phyloP scores from a whole-genome alignment of 2,888 invertebrate species.

The Litoditis marina region DNA sequence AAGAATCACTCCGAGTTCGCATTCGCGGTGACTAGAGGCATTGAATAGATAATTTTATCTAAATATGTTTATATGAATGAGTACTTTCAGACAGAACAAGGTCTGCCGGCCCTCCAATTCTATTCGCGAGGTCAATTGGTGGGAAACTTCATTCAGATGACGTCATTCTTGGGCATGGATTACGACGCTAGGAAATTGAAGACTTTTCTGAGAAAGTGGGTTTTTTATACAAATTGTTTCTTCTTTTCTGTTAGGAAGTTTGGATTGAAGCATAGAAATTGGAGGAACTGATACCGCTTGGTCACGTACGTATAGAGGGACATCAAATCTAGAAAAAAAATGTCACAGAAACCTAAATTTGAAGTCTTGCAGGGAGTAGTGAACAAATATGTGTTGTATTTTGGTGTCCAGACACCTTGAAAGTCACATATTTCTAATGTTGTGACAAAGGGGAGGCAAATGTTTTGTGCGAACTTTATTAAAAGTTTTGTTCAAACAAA shows the following conservation, averaged over 20 bases:
- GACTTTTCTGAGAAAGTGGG: constrained; percentile 34
- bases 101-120: constrained; percentile 53
- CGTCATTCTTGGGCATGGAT: constrained; percentile 44
- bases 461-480: neutral
- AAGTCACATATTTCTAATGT: too few species aligned
- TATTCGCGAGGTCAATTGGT: constrained; percentile 46
- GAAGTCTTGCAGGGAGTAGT: too few species aligned
- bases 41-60: neutral
- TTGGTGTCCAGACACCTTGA: too few species aligned
- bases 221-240: neutral
- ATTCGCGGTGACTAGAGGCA: too few species aligned
- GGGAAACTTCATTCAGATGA: constrained; percentile 51
- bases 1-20: too few species aligned
- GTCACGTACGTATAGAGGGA: too few species aligned
- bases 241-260: neutral
- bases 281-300: too few species aligned
- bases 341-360: neutral
- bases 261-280: too few species aligned
- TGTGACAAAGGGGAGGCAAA: too few species aligned
- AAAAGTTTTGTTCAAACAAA: neutral
- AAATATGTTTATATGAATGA: neutral
- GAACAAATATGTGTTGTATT: too few species aligned
- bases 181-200: constrained; percentile 29
- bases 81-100: constrained; percentile 34
- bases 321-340: neutral